phyloP scores from a whole-genome alignment of 2,888 invertebrate genomes.

The Xestia sexstrigata region DNA sequence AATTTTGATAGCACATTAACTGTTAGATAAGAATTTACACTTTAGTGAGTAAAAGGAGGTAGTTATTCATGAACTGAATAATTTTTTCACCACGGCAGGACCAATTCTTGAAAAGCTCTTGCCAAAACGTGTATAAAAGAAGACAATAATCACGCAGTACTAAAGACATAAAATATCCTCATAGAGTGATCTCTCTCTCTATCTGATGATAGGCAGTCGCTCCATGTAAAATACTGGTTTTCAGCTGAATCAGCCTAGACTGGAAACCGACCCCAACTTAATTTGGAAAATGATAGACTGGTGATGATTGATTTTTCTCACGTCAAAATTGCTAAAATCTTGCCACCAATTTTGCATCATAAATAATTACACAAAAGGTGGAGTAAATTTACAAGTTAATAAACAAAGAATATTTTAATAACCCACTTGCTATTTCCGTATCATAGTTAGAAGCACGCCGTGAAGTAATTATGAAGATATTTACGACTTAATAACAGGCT shows the following conservation, averaged over 20 bases:
- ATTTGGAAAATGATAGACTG: too few relatives aligned
- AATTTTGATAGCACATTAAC: slow-evolving; percentile 33
- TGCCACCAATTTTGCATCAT: neutral
- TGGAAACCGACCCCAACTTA: too few relatives aligned
- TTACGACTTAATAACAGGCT: slow-evolving; percentile 47
- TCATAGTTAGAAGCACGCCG: slow-evolving; percentile 27
- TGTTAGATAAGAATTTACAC: slow-evolving; percentile 13
- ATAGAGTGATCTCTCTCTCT: too few relatives aligned
- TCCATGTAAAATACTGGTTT: too few relatives aligned
- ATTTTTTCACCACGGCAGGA: neutral
- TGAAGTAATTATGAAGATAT: slow-evolving; percentile 43
- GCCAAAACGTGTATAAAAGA: neutral
- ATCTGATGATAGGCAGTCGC: too few relatives aligned
- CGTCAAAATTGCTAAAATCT: neutral
- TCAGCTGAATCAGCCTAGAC: too few relatives aligned
- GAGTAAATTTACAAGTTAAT: slow-evolving; percentile 17
- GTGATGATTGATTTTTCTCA: neutral
- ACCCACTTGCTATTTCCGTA: slow-evolving; percentile 38
- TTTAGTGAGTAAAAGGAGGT: neutral
- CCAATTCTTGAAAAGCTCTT: neutral
- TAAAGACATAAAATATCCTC: too few relatives aligned
- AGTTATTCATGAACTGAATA: neutral
- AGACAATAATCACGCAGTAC: too few relatives aligned
- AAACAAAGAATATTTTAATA: slow-evolving; percentile 39
- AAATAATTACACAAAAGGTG: neutral